Evolutionary conservation across 1,140 invertebrate genomes (phyloP).

Genomic region (Phortica variegata): DNA sequence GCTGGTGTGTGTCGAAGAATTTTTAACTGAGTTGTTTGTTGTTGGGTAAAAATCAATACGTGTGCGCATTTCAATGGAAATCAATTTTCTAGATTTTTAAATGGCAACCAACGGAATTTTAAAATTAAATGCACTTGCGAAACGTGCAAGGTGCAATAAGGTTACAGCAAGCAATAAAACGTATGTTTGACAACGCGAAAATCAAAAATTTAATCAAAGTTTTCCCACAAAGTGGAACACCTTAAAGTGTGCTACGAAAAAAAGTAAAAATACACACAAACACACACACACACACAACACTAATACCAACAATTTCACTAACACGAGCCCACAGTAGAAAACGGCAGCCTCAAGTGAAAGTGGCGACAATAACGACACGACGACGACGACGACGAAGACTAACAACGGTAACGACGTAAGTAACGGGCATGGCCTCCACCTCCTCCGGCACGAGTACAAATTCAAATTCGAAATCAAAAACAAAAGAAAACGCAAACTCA

Average conservation of each 20-base stretch:
- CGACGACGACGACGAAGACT: slow-evolving; percentile 4
- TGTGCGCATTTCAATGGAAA: slow-evolving; percentile 2
- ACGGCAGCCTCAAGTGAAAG: neutral
- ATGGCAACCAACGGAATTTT: no score
- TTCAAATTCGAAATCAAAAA: no score
- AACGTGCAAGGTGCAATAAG: no score
- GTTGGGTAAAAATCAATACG: slow-evolving; percentile 12
- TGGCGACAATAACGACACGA: no score
- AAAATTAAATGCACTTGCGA: no score
- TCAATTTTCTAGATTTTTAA: neutral
- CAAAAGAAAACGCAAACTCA: slow-evolving; percentile 20
- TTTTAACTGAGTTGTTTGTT: no score
- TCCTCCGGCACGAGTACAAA: slow-evolving; percentile 30
- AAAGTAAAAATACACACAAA: slow-evolving; percentile 23
- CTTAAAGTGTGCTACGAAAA: slow-evolving; percentile 8
- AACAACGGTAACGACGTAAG: slow-evolving; percentile 1
- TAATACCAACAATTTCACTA: no score
- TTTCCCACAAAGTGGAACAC: slow-evolving; percentile 16
- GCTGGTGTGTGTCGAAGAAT: no score
- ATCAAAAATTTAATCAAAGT: slow-evolving; percentile 13
- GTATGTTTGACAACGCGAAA: no score
- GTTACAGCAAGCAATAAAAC: no score
- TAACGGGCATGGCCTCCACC: slow-evolving; percentile 27
- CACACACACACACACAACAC: neutral
- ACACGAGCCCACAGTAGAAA: neutral